Conservation (phyloP, 23 tunicate genomes). For the Oikopleura vanhoeffeni region DNA sequence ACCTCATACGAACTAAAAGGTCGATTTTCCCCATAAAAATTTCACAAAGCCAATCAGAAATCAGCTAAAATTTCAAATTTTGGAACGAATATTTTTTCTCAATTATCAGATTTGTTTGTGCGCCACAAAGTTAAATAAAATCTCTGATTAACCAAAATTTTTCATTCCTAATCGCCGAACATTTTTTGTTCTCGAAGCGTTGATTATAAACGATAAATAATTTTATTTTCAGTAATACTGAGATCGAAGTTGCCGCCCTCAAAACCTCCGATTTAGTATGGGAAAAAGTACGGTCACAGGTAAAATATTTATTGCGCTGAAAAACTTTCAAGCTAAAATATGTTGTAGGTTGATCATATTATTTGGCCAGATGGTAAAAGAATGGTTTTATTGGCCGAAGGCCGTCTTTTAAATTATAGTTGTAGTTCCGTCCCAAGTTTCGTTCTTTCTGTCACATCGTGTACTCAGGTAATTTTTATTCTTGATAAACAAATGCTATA, state of each 20-base stretch:
- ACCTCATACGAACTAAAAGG: too few relatives aligned
- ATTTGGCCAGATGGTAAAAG: conserved; percentile 98
- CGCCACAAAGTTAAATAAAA: too few relatives aligned
- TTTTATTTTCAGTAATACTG: neutral
- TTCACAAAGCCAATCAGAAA: too few relatives aligned
- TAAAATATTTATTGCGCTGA: neutral
- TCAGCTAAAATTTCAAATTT: too few relatives aligned
- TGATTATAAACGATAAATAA: neutral
- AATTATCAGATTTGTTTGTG: too few relatives aligned
- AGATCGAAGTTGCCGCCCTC: conserved; percentile 16
- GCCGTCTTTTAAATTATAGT: conserved; percentile 78
- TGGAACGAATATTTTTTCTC: too few relatives aligned
- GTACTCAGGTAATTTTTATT: conserved; percentile 81
- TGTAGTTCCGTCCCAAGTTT: conserved; percentile 92
- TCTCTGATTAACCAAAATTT: too few relatives aligned
- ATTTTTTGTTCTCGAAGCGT: too few relatives aligned
- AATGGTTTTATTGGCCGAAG: conserved; percentile 75
- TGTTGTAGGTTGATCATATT: conserved; percentile 53
- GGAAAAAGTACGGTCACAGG: conserved; percentile 97
- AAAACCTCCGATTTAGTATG: conserved; percentile 78
- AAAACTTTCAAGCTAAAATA: too few relatives aligned
- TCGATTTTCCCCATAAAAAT: too few relatives aligned
- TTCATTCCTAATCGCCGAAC: neutral
- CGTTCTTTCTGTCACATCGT: conserved; percentile 83
- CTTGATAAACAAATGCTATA: too few relatives aligned